phyloP scores from a whole-genome alignment of 2,888 invertebrate genomes.

The Callimorpha dominula region DNA sequence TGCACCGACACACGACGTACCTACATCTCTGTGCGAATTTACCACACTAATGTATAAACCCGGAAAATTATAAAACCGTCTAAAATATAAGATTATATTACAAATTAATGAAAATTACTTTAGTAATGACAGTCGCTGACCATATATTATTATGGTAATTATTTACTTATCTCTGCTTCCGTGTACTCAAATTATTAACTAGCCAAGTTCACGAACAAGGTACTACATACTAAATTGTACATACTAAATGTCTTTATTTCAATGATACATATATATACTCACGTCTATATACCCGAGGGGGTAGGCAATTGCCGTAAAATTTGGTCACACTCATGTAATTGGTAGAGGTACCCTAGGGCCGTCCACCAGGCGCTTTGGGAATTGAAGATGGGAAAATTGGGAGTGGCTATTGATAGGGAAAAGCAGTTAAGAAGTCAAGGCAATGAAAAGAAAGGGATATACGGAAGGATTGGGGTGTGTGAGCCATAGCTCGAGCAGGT shows the following conservation, averaged over 20 bases:
- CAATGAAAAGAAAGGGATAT: no score
- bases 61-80: constrained; percentile 1
- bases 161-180: background rate
- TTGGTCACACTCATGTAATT: no score
- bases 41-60: background rate
- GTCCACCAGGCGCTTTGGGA: no score
- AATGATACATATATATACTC: background rate
- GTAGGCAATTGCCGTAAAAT: no score
- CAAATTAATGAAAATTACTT: background rate
- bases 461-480: no score
- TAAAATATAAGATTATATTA: background rate
- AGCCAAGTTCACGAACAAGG: background rate
- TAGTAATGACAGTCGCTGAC: background rate
- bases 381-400: no score
- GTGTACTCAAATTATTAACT: background rate
- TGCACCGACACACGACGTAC: background rate
- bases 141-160: background rate
- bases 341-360: no score
- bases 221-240: background rate
- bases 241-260: background rate
- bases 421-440: no score
- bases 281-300: no score
- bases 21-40: background rate
- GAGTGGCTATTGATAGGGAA: no score
- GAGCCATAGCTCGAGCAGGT: no score